Base-by-base conservation (phyloP, 2,113 vertebrate genomes). In the Pygoscelis antarcticus region DNA sequence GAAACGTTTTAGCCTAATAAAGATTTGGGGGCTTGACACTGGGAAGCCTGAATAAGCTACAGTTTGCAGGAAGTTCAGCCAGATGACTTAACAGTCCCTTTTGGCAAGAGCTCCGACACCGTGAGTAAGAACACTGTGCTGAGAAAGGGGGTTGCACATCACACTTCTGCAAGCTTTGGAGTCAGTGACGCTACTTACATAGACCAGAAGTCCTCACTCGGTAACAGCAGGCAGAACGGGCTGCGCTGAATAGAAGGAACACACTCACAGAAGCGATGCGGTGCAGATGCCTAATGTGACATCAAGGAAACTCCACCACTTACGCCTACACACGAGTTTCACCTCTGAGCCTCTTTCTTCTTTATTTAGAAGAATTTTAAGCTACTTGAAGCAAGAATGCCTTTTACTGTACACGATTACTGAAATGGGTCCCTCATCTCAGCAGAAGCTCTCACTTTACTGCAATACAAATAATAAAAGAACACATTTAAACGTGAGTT, bases 241-340 rank as follows among this genome's bases (percentile, higher is more conserved):
- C 65, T 65, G 76, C 49, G 77, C 81, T 58, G 42, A 65, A 4
- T 3, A 64, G 40, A 61, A 85, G 16, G 22, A 21, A n/a, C 58
- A 16, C 34, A 1, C 60, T 84, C 55, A 26, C 46, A 69, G 29
- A 17, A 47, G 34, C 38, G 17, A 27, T 0, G 2, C 5, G 34
- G 21, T 32, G 54, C 83, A 61, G 64, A 5, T 47, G 49, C 60
- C 30, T 30, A 13, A 9, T 8, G 52, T 44, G 34, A 36, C 46
- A 49, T 22, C 27, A n/a, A 38, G 81, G 30, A 44, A 91, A 38
- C 25, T n/a, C 65, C 74, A 68, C 51, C 32, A 11, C 64, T 83
- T 65, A 10, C 0, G 0, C 36, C 51, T 32, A 47, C 19, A 21
- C 3, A 13, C 1, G 13, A 29, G 54, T 51, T 88, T 92, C 36